phyloP scores from a whole-genome alignment of 64 coral and sea anemone species.

The Stylophora pistillata region DNA sequence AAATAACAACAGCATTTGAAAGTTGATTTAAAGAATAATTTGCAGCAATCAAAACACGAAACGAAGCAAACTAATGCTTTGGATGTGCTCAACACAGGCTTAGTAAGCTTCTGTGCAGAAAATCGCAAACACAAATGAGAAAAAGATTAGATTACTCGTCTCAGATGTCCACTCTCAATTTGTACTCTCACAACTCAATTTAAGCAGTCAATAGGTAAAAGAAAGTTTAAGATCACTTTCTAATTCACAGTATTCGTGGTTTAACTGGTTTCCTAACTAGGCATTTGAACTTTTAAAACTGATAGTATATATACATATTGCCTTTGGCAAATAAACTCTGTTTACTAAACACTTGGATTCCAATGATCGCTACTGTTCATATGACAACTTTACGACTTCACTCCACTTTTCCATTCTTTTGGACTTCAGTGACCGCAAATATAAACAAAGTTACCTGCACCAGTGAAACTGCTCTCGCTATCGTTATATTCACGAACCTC shows the following conservation, averaged over 20 bases:
- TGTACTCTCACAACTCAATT: no score
- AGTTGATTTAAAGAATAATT: no score
- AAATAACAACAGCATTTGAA: no score
- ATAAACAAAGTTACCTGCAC: background rate
- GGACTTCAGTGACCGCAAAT: constrained; percentile 12
- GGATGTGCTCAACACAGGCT: no score
- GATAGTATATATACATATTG: background rate
- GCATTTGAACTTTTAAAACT: background rate
- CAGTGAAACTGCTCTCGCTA: background rate
- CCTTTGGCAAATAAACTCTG: constrained; percentile 12
- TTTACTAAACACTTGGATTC: constrained; percentile 22
- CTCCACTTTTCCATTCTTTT: background rate
- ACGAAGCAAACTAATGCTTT: no score
- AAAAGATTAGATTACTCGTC: no score
- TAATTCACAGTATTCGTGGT: background rate
- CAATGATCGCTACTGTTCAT: background rate
- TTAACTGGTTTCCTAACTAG: background rate
- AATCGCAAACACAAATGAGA: no score
- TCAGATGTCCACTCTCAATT: no score
- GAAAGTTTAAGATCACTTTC: background rate
- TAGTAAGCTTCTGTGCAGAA: no score
- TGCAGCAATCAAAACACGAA: no score
- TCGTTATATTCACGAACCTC: background rate
- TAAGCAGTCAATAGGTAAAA: background rate
- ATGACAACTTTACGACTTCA: constrained; percentile 22